These are phyloP conservation scores for Speoplatyrhinus poulsoni DNA, from an alignment of 2,113 vertebrate species.

Conservation along the genomic window DNA sequence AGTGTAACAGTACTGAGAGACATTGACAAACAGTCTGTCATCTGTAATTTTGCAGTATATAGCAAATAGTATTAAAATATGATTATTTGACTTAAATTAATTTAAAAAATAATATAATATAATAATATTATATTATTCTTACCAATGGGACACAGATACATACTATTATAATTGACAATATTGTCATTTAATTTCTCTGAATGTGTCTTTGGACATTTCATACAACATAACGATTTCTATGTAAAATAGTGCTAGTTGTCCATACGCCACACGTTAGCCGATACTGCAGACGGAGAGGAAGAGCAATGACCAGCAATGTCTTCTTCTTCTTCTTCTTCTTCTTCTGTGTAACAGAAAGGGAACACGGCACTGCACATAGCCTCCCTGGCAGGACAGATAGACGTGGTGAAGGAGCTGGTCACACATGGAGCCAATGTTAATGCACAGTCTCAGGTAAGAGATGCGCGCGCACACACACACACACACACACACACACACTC, in stretches of 20 bases:
- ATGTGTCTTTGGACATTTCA: no score
- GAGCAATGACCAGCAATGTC: not conserved
- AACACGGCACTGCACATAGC: slow-evolving; percentile 97
- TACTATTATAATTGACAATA: no score
- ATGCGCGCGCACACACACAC: not conserved
- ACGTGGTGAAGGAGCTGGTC: slow-evolving; percentile 92
- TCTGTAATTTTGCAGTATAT: no score
- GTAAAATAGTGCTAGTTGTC: not conserved
- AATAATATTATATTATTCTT: no score
- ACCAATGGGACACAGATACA: no score
- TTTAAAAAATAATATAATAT: no score
- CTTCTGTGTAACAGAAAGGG: slow-evolving; percentile 84
- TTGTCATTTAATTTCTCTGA: no score
- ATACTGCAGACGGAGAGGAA: not conserved
- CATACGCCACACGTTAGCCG: not conserved
- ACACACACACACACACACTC: not conserved
- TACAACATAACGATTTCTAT: no score
- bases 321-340: not conserved
- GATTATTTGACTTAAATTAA: no score
- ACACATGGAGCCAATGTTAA: slow-evolving; percentile 91
- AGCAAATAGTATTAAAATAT: no score
- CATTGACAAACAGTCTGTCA: no score
- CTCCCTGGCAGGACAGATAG: slow-evolving; percentile 91
- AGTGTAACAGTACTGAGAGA: no score
- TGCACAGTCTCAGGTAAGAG: slow-evolving; percentile 92